A percentile compares a stretch with the other conserved stretches of the same genome.
Conservation (phyloP, 1,140 invertebrate genomes). For the Heliconius hermathena region DNA sequence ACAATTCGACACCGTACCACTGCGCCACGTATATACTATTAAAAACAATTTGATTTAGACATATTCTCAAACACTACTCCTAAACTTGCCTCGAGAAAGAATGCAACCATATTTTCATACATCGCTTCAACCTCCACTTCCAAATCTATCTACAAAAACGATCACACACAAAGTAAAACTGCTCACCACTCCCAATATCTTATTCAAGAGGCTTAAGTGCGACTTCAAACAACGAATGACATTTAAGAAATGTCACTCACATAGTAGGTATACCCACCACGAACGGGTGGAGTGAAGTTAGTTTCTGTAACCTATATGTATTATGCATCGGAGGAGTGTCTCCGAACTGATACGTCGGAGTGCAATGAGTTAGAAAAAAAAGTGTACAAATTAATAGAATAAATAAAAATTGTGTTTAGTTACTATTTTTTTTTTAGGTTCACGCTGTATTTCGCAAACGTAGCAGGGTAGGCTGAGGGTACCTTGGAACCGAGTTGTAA, state of each 20-base stretch:
- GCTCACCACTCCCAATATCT: not conserved
- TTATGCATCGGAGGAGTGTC: not conserved
- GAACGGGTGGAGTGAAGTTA: not conserved
- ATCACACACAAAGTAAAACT: too few relatives aligned
- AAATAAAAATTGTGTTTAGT: not conserved
- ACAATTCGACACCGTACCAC: too few relatives aligned
- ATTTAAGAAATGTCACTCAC: conserved; percentile 7
- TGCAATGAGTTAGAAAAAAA: too few relatives aligned
- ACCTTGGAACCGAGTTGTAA: too few relatives aligned
- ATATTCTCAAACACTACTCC: too few relatives aligned
- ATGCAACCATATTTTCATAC: not conserved
- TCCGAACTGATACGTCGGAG: not conserved
- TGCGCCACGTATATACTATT: too few relatives aligned
- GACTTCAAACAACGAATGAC: not conserved
- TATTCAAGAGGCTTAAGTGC: conserved; percentile 13
- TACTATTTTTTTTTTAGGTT: too few relatives aligned
- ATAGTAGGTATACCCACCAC: not conserved
- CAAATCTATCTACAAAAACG: not conserved
- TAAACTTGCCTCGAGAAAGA: not conserved
- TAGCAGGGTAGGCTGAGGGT: too few relatives aligned
- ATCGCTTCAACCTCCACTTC: not conserved
- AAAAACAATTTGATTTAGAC: too few relatives aligned
- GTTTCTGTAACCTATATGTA: conserved; percentile 8
- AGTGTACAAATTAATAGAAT: too few relatives aligned
- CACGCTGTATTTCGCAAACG: too few relatives aligned